These are phyloP conservation scores for Corythornis madagascariensis DNA, from an alignment of 2,113 vertebrate genomes.

Conservation along the genomic window DNA sequence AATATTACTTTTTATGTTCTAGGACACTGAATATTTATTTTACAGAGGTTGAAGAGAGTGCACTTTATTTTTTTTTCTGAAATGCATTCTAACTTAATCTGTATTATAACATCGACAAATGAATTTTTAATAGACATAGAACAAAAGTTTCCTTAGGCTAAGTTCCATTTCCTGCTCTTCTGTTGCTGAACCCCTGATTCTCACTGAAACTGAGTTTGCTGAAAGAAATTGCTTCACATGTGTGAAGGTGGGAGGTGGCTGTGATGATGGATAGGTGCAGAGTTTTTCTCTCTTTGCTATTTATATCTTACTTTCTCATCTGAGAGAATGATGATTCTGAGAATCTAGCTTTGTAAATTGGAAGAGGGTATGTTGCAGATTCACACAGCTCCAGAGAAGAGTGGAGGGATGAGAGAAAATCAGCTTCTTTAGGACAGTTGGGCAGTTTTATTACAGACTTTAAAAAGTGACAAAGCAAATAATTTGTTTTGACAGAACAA, in stretches of 20 bases:
- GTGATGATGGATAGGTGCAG: background rate
- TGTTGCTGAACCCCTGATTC: rapidly evolving
- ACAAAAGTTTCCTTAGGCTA: background rate
- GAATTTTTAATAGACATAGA: background rate
- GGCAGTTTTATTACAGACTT: background rate
- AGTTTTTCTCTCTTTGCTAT: background rate
- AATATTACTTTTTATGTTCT: slow-evolving; percentile 22
- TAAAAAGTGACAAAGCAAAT: background rate
- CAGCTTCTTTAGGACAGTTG: background rate
- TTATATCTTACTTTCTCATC: background rate
- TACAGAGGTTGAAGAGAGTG: background rate
- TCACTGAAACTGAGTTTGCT: background rate
- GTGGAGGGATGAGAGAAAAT: background rate
- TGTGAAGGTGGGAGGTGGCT: background rate
- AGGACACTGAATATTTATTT: background rate
- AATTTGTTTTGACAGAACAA: background rate
- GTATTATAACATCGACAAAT: background rate
- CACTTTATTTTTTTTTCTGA: background rate
- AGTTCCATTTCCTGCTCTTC: background rate
- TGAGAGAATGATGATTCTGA: background rate
- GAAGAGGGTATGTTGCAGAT: background rate
- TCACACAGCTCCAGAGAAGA: background rate
- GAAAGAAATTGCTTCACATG: background rate
- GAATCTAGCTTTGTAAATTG: background rate
- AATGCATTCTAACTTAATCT: background rate